Evolutionary conservation across 2,113 vertebrate genomes (phyloP), one percentile per base, ranked within the genome.

Genomic region (Xenotilapia flavipinnis): DNA sequence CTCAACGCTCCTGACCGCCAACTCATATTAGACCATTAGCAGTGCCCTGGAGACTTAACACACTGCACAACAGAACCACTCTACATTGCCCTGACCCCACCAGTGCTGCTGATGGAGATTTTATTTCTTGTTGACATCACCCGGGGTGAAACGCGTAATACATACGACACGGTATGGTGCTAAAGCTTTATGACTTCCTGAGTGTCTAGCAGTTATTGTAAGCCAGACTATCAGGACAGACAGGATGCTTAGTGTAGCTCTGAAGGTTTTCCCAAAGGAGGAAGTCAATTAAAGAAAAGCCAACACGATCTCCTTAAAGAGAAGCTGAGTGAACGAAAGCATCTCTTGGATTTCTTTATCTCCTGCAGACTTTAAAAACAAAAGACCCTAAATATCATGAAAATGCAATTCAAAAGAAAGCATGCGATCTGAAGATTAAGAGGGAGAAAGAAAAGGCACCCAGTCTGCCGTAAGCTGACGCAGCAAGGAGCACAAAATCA

Each of bases 1-100:
- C 83, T 81, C 42, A 40, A 12, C n/a, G 40, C 31, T 62, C 51
- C 65, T 49, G 85, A 91, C 82, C 19, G 3, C 81, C 60, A 51
- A 83, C 86, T 84, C 81, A 51, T 58, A 84, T 80, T 17, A 75
- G 47, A 38, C 86, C 87, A 92, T 94, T 93, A 93, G 84, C 82
- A 26, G 62, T 86, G 85, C 84, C 84, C 85, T 11, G 73, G 75
- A 90, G 83, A 88, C 81, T 86, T 84, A 86, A 85, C 88, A 86
- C 56, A 21, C 7, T 31, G 21, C 85, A 89, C 73, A 42, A 58
- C 38, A 38, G 73, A 77, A 80, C 77, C 65, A 36, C 87, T 21
- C 60, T 42, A 62, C 49, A 15, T n/a, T 5, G 13, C 58, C 26
- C 79, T 70, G 84, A 93, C 80, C 80, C 53, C 68, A 45, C 4